Base-by-base conservation (phyloP, 1,140 invertebrate species). In the Drusus annulatus region DNA sequence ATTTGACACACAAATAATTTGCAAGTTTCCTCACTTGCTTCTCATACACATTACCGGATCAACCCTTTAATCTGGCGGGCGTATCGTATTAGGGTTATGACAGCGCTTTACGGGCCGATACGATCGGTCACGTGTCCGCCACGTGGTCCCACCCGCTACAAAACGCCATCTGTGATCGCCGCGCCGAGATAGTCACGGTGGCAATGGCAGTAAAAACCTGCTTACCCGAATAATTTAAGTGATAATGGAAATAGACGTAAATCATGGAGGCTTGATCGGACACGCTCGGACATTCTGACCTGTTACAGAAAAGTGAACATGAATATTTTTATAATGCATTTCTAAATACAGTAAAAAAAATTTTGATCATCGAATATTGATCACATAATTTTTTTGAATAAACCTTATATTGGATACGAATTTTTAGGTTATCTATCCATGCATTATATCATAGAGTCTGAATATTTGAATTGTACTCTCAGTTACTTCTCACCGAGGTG, bases 131-230 rank as follows among this genome's bases (percentile, higher is more conserved):
- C 80, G 80, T 81, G 80, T 36, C 63, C 19, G 80, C 52, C 80
- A 81, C 80, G 80, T 78, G 80, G 68, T 76, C 15, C 23, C 17
- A 16, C 77, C 19, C 69, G n/a, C 68, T 45, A 31, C 25, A 13
- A 54, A 13, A 60, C 28, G 56, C 74, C 74, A 76, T 76, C 74
- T 76, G 54, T 60, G 80, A 76, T 77, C 63, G 52, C 13, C 36
- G 52, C 6, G 8, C 5, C 54, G 21, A 71, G 78, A 80, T 80
- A 80, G 63, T 78, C 75, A 23, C 63, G 76, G 51, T 63, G 75
- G 80, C 74, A 81, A 81, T 74, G 65, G 75, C 80, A 81, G 62
- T 81, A 81, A 81, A 81, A 81, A 81, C 80, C 76, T 51, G 54
- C 76, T 78, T 78, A 81, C 69, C 76, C 76, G 54, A 50, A 78